These are phyloP conservation scores for Chondrosia reniformis DNA, from an alignment of 37 sponge, comb jelly and placozoan species.

Conservation along the genomic window DNA sequence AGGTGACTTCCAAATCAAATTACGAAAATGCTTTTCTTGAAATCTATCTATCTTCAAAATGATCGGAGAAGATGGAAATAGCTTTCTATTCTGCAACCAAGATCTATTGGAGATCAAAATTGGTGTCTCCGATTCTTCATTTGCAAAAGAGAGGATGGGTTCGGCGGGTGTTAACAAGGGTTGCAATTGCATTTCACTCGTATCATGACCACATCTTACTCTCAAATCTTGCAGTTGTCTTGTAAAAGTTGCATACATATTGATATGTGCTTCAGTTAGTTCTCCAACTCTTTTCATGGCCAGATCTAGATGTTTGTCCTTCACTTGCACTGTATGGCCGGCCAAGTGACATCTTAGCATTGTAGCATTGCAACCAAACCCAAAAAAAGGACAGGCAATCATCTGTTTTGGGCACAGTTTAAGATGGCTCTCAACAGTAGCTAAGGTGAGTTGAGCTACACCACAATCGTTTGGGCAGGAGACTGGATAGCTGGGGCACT, in stretches of 20 bases:
- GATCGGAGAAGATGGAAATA: conserved; percentile 1
- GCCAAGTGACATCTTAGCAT: not conserved
- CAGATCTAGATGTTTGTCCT: not conserved
- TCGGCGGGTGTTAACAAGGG: not conserved
- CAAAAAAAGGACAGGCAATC: not conserved
- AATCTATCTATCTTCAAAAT: not conserved
- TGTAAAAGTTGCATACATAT: no score
- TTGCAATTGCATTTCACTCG: no score
- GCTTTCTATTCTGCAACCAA: not conserved
- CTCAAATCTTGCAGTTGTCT: no score
- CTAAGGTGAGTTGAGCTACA: not conserved
- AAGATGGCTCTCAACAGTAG: not conserved
- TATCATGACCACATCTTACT: no score
- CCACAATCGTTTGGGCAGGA: conserved; percentile 16
- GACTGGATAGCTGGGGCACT: not conserved
- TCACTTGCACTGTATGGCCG: not conserved
- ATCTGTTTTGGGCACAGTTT: conserved; percentile 10
- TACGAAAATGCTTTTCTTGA: not conserved
- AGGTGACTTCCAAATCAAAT: not conserved
- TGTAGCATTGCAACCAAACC: not conserved
- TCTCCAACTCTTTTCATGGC: not conserved
- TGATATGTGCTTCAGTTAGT: not conserved
- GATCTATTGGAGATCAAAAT: not conserved
- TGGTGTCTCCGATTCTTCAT: no score
- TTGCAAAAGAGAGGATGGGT: not conserved